Evolutionary conservation across 2,888 invertebrate species (phyloP).

Genomic region (Scaptodrosophila latifasciaeformis): DNA sequence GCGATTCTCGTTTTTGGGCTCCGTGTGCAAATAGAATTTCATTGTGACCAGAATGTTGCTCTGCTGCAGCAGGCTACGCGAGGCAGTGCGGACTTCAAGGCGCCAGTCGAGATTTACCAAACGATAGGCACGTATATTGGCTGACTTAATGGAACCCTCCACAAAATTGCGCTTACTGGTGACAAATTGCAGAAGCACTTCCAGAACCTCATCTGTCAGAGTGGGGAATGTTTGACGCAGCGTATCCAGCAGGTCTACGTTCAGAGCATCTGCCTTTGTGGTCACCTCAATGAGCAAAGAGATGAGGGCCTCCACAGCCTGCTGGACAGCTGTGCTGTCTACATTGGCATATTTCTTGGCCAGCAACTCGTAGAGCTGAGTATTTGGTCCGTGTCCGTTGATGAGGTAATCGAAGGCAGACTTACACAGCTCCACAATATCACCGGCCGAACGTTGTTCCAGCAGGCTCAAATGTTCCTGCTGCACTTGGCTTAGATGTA

Average conservation of each 20-base stretch:
- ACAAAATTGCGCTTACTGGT: constrained; percentile 70
- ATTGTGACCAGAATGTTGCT: constrained; percentile 78
- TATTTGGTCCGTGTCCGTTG: constrained; percentile 79
- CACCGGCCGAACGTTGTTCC: constrained; percentile 77
- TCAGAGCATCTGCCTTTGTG: constrained; percentile 80
- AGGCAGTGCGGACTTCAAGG: constrained; percentile 80
- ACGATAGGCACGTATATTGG: constrained; percentile 69
- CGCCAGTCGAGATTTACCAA: constrained; percentile 80
- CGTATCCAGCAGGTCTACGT: constrained; percentile 49
- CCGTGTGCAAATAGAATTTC: constrained; percentile 77
- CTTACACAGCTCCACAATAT: constrained; percentile 80
- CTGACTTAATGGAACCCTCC: constrained; percentile 71
- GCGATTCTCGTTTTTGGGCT: constrained; percentile 72
- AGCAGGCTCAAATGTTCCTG: constrained; percentile 78
- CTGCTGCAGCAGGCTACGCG: constrained; percentile 78
- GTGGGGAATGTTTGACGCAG: constrained; percentile 51
- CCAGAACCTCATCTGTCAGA: constrained; percentile 61
- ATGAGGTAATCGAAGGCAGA: constrained; percentile 79
- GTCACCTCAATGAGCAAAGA: constrained; percentile 83
- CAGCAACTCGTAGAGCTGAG: constrained; percentile 75
- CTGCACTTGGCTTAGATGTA: constrained; percentile 77
- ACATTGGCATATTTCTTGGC: constrained; percentile 76
- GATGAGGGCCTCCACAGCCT: constrained; percentile 82
- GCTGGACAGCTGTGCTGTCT: constrained; percentile 74
- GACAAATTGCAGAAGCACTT: constrained; percentile 71